These are phyloP conservation scores for Metopia argyrocephala DNA, from an alignment of 2,888 invertebrate species.

Conservation along the genomic window DNA sequence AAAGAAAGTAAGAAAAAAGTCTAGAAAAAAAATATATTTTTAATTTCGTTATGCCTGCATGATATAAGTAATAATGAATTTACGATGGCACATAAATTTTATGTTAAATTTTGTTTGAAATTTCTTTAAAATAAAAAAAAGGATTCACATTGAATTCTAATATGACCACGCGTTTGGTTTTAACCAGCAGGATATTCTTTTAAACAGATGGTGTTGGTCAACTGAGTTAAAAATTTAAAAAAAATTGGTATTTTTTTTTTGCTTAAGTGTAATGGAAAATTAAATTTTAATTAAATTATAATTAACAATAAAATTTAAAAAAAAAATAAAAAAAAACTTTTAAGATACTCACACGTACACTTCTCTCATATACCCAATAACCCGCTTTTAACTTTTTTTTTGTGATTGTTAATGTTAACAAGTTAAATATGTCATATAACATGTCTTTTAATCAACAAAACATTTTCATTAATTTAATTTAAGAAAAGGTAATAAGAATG, in stretches of 20 bases:
- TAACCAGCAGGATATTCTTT: conserved; percentile 43
- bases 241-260: no score
- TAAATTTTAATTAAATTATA: background rate
- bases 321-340: background rate
- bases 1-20: no score
- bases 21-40: no score
- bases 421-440: conserved; percentile 47
- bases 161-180: conserved; percentile 49
- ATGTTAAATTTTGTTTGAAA: conserved; percentile 35
- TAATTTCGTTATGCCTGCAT: conserved; percentile 53
- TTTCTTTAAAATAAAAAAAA: background rate
- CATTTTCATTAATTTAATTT: conserved; percentile 57
- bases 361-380: conserved; percentile 7
- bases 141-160: conserved; percentile 34
- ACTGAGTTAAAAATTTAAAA: no score
- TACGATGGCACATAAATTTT: conserved; percentile 56
- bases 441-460: conserved; percentile 59
- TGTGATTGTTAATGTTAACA: conserved; percentile 40
- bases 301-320: background rate
- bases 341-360: background rate
- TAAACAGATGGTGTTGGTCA: conserved; percentile 35
- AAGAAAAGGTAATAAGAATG: background rate
- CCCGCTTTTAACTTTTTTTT: background rate
- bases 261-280: no score
- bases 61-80: conserved; percentile 59